phyloP scores from a whole-genome alignment of 2,797 vertebrate genomes.

The Micropoecilia bifurca region DNA sequence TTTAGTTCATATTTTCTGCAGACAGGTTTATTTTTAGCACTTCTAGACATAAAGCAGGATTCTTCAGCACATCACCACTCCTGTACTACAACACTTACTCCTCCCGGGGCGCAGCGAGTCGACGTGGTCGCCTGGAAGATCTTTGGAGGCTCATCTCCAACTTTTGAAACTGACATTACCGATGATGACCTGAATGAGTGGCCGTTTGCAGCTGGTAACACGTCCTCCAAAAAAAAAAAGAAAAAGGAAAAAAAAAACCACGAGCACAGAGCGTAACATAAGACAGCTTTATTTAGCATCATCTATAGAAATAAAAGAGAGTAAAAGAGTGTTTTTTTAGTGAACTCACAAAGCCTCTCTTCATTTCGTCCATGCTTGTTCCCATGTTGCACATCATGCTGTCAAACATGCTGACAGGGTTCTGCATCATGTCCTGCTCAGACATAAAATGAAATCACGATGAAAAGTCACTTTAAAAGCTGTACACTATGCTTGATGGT shows the following conservation, averaged over 20 bases:
- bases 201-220: conserved; percentile 76
- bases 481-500: conserved; percentile 11
- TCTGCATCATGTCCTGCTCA: conserved; percentile 69
- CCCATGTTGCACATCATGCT: conserved; percentile 88
- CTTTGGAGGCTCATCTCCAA: conserved; percentile 90
- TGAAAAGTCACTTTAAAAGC: conserved; percentile 9
- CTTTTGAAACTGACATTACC: conserved; percentile 91
- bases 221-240: conserved; percentile 81
- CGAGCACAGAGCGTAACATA: not conserved
- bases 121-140: conserved; percentile 90
- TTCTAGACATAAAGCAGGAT: no score
- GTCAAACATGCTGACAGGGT: conserved; percentile 86
- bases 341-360: conserved; percentile 87
- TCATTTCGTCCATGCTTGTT: conserved; percentile 85
- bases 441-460: conserved; percentile 29
- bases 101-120: conserved; percentile 89
- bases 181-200: conserved; percentile 94
- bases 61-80: conserved; percentile 6
- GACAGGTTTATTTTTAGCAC: no score
- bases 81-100: conserved; percentile 81
- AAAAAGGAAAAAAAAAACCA: not conserved
- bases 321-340: not conserved
- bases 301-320: not conserved
- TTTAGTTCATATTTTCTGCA: no score
- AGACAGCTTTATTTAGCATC: not conserved